phyloP scores from a whole-genome alignment of 2,797 vertebrate species.

The Oophaga sylvatica region DNA sequence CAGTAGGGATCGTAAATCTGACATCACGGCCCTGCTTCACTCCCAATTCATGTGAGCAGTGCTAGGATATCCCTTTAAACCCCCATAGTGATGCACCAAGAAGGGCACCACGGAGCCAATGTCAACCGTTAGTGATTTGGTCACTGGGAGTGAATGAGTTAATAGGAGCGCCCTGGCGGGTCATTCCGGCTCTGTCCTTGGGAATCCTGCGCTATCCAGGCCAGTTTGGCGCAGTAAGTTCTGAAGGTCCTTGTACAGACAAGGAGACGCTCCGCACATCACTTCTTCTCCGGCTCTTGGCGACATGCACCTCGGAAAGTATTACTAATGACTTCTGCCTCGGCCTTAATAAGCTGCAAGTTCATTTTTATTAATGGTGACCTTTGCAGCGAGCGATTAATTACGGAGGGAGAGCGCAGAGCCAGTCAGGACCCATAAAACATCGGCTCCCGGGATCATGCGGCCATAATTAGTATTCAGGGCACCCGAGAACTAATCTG shows the following conservation, averaged over 20 bases:
- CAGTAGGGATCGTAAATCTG: no score
- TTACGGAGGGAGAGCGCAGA: conserved; percentile 57
- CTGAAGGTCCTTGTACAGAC: conserved; percentile 61
- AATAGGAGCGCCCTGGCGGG: no score
- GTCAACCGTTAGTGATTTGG: no score
- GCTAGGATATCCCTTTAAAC: no score
- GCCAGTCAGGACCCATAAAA: conserved; percentile 54
- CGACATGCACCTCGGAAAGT: conserved; percentile 56
- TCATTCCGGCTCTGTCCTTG: no score
- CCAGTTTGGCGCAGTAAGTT: conserved; percentile 34
- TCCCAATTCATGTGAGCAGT: no score
- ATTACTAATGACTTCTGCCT: conserved; percentile 62
- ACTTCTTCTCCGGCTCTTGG: conserved; percentile 52
- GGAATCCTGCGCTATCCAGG: no score
- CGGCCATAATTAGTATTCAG: conserved; percentile 46
- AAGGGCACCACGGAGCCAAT: no score
- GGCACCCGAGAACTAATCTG: conserved; percentile 24
- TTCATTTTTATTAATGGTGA: conserved; percentile 67
- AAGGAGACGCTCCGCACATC: conserved; percentile 36
- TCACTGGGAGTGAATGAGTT: no score
- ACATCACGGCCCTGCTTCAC: no score
- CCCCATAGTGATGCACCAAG: no score
- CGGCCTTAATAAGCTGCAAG: conserved; percentile 60
- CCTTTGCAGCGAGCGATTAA: conserved; percentile 63
- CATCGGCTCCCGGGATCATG: conserved; percentile 11